Percentiles rank a stretch among this genome's conserved stretches.
Evolutionary conservation across 2,113 vertebrate species (phyloP).

Genomic region (Clupea harengus): DNA sequence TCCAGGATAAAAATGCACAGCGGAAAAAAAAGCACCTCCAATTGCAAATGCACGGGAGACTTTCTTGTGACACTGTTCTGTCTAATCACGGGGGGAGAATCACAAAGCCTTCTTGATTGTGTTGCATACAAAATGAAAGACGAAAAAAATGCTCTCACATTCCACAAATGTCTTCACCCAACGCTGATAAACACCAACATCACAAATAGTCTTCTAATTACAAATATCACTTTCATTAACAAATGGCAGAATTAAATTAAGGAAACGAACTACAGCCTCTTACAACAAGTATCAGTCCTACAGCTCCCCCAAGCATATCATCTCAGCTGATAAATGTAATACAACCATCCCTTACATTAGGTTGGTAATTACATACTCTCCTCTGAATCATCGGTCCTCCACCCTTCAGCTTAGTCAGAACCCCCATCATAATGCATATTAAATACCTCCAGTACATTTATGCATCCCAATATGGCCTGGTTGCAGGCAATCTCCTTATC

Average conservation of each 20-base stretch:
- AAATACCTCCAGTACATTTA: not conserved
- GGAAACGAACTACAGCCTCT: not conserved
- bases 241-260: not conserved
- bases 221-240: not conserved
- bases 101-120: not conserved
- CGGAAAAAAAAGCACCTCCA: not conserved
- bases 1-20: not conserved
- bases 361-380: not conserved
- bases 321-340: constrained; percentile 53
- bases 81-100: not conserved
- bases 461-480: not conserved
- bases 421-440: not conserved
- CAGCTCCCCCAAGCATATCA: constrained; percentile 52
- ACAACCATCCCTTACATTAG: constrained; percentile 33
- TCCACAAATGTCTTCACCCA: not conserved
- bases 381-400: not conserved
- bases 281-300: constrained; percentile 53
- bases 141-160: not conserved
- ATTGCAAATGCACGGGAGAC: not conserved
- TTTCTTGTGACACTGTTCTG: not conserved
- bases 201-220: not conserved
- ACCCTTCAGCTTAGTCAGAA: too few species aligned
- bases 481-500: constrained; percentile 44
- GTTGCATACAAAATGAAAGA: not conserved
- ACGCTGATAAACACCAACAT: not conserved